Evolutionary conservation across 1,140 invertebrate species (phyloP).

Genomic region (Apis mellifera): Amel_HAv3.1 CM009938.2:5854001-5854500

Average conservation of each 20-base stretch:
- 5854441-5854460: neutral
- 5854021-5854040: too few relatives aligned
- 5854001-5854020: too few relatives aligned
- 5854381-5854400: conserved; percentile 29
- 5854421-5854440: neutral
- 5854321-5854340: conserved; percentile 15
- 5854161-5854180: too few relatives aligned
- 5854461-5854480: conserved; percentile 11
- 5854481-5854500: too few relatives aligned
- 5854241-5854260: neutral
- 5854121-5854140: neutral
- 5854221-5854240: conserved; percentile 29
- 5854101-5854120: too few relatives aligned
- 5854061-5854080: too few relatives aligned
- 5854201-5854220: neutral
- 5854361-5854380: conserved; percentile 45
- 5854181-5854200: neutral
- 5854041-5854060: too few relatives aligned
- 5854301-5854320: neutral
- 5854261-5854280: conserved; percentile 13
- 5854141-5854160: neutral
- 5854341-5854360: conserved; percentile 7
- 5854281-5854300: conserved; percentile 14
- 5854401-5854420: neutral
- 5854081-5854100: too few relatives aligned